Evolutionary conservation across 2,888 invertebrate species (phyloP), one percentile per base, ranked within the genome.

Genomic region (Drosophila siamana): DNA sequence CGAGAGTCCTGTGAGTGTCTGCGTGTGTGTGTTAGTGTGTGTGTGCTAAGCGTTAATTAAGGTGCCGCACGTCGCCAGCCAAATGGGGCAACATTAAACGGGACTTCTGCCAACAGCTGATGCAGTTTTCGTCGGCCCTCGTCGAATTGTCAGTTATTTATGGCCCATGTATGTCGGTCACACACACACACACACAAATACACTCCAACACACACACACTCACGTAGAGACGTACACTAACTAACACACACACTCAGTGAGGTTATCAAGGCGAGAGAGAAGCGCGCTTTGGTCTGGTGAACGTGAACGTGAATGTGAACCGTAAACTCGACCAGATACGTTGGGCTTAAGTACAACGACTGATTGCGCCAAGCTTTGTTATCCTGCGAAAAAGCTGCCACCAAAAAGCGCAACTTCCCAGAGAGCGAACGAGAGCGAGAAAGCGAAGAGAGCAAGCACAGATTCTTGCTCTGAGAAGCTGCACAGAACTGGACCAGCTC

Each of bases 301-400:
- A 51, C 60, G 16, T 19, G 7, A 54, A 63, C 59, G 11, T 1
- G 46, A 8, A 51, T 57, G 16, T 19, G 7, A 54, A 63, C 59
- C 66, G 73, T 61, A 40, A 59, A 47, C 61, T 60, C 88, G 79
- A 86, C 85, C 85, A 86, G 85, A 61, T 51, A 68, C 69, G 84
- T 71, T 85, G 69, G 73, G 69, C 85, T 59, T 73, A 85, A 85
- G 75, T 78, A 88, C 87, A 84, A 88, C 83, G 88, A 85, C 86
- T 89, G 85, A 87, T 87, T 85, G 89, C 26, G 65, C 52, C 63
- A 68, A 86, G 88, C 85, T 86, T 86, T 86, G 86, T 86, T 86
- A 86, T 86, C 85, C 85, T 87, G 89, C 67, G 85, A 62, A 77
- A 86, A 86, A 82, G 85, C 83, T 74, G 46, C 24, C 9, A 33